Percentiles rank a stretch among this genome's conserved stretches.
Conservation (phyloP, 2,113 vertebrate species). For the Eulemur macaco region DNA sequence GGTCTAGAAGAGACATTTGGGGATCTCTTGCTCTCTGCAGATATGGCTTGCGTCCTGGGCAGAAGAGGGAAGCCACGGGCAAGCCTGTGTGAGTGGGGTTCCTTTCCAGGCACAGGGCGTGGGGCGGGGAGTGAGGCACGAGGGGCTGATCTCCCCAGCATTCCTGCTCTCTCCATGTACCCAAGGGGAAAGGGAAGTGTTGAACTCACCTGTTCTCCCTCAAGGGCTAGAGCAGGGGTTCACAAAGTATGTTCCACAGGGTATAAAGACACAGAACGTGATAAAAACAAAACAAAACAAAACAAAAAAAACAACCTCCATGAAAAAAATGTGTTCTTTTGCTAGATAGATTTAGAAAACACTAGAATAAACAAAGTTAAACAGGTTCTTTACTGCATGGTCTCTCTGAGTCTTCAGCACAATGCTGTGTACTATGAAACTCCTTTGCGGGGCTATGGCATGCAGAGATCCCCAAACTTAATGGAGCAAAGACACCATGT, state of each 20-base stretch:
- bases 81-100: background rate
- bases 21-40: background rate
- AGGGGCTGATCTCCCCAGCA: background rate
- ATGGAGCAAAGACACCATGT: background rate
- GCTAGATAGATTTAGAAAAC: background rate
- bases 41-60: background rate
- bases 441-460: background rate
- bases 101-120: background rate
- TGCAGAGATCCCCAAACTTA: background rate
- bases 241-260: background rate
- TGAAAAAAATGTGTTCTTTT: background rate
- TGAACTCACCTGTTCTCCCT: background rate
- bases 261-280: background rate
- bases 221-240: background rate
- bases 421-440: background rate
- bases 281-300: background rate
- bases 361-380: background rate
- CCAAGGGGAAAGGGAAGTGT: background rate
- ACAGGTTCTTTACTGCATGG: background rate
- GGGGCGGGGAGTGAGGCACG: no score
- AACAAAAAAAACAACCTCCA: background rate
- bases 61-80: background rate
- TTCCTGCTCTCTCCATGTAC: background rate
- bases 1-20: background rate
- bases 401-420: background rate